Conservation (phyloP, 2,888 invertebrate species). For the Drosophila siamana region DNA sequence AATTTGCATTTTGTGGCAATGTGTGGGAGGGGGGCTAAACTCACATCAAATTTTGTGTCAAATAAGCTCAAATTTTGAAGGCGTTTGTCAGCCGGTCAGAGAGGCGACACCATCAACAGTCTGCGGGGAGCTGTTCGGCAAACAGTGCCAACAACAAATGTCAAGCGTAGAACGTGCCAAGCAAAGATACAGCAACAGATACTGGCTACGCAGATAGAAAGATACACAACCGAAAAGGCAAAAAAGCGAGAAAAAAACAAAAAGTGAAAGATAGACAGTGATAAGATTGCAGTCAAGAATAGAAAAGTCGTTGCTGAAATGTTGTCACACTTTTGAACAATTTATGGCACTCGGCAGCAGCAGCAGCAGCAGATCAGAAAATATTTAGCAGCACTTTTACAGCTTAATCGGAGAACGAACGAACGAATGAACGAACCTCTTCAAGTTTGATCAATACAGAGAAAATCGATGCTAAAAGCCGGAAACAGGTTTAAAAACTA, state of each 20-base stretch:
- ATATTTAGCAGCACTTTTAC: not conserved
- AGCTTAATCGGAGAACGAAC: slow-evolving; percentile 9
- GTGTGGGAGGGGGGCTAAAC: slow-evolving; percentile 28
- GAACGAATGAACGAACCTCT: no score
- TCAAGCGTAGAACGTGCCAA: slow-evolving; percentile 53
- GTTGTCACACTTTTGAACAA: slow-evolving; percentile 15
- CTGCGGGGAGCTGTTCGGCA: slow-evolving; percentile 52
- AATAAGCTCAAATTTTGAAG: slow-evolving; percentile 71
- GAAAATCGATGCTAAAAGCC: slow-evolving; percentile 7
- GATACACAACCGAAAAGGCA: slow-evolving; percentile 12
- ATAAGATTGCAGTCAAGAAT: slow-evolving; percentile 42
- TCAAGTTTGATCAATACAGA: slow-evolving; percentile 25
- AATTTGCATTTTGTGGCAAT: slow-evolving; percentile 72
- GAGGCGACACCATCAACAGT: slow-evolving; percentile 32
- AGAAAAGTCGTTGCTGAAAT: slow-evolving; percentile 26
- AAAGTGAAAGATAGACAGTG: slow-evolving; percentile 28
- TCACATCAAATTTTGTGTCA: slow-evolving; percentile 71
- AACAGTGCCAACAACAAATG: slow-evolving; percentile 65
- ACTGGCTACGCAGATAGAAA: slow-evolving; percentile 14
- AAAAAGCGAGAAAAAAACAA: not conserved
- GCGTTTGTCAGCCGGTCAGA: slow-evolving; percentile 45
- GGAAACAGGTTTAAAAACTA: slow-evolving; percentile 32
- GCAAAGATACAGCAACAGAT: slow-evolving; percentile 22
- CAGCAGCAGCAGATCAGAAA: slow-evolving; percentile 15
- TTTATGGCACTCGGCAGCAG: slow-evolving; percentile 37